phyloP scores from a whole-genome alignment of 2,888 invertebrate genomes.

The Tinea semifulvella region DNA sequence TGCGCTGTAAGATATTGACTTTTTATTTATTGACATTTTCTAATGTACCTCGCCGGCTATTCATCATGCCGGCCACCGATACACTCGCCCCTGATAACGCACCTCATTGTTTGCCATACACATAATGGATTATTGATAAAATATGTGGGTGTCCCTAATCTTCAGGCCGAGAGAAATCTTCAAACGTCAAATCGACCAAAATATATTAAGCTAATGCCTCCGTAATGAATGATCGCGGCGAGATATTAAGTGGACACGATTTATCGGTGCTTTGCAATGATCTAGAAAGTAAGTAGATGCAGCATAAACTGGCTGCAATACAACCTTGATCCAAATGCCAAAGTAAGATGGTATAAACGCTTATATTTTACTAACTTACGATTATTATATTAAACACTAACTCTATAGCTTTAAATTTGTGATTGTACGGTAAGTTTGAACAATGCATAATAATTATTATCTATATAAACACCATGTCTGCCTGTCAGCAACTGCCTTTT shows the following conservation, averaged over 20 bases:
- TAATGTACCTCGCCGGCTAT: conserved; percentile 50
- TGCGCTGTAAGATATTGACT: conserved; percentile 48
- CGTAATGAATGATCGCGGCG: conserved; percentile 48
- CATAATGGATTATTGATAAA: conserved; percentile 66
- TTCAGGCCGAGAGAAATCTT: conserved; percentile 39
- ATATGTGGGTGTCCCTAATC: conserved; percentile 63
- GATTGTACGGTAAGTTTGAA: no score
- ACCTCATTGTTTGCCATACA: conserved; percentile 57
- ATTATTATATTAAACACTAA: no score
- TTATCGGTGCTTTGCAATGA: conserved; percentile 39
- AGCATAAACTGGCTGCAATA: neutral
- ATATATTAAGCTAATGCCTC: conserved; percentile 42
- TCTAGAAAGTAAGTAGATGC: neutral
- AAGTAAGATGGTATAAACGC: no score
- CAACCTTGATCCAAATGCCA: no score
- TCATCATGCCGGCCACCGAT: conserved; percentile 50
- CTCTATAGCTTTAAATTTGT: no score
- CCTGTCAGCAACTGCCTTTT: no score
- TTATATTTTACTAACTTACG: no score
- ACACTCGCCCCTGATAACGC: conserved; percentile 47
- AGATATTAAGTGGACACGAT: conserved; percentile 56
- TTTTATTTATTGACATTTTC: conserved; percentile 66
- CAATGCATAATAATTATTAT: no score
- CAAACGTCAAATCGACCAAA: conserved; percentile 42
- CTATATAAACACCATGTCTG: no score